Evolutionary conservation across 2,888 invertebrate genomes (phyloP).

Genomic region (Drosophila recens): DNA sequence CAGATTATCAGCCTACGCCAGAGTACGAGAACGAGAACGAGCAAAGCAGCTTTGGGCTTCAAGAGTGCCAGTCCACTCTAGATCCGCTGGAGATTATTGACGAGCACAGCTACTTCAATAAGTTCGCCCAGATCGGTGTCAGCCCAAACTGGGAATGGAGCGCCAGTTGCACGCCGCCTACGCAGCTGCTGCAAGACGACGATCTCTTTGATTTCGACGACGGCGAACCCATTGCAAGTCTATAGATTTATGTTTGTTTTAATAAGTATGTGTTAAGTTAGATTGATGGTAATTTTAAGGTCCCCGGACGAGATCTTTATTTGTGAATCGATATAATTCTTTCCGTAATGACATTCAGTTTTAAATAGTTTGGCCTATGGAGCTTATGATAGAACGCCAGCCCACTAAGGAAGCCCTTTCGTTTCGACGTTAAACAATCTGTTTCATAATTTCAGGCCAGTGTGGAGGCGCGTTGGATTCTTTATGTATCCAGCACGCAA

Average conservation of each 20-base stretch:
- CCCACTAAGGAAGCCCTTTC: constrained; percentile 46
- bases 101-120: constrained; percentile 68
- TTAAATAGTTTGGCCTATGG: constrained; percentile 40
- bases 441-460: constrained; percentile 59
- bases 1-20: constrained; percentile 69
- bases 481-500: constrained; percentile 53
- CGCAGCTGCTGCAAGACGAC: constrained; percentile 69
- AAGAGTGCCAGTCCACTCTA: constrained; percentile 15
- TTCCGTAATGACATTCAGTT: constrained; percentile 61
- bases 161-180: constrained; percentile 75
- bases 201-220: constrained; percentile 23
- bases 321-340: constrained; percentile 79
- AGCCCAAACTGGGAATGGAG: constrained; percentile 87
- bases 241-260: constrained; percentile 38
- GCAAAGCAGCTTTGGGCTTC: constrained; percentile 45
- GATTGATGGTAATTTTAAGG: constrained; percentile 37
- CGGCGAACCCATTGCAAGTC: constrained; percentile 46
- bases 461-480: constrained; percentile 59
- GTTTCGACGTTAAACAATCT: constrained; percentile 45
- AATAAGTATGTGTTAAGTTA: constrained; percentile 31
- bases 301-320: constrained; percentile 30
- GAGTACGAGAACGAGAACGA: constrained; percentile 51
- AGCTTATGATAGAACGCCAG: constrained; percentile 65
- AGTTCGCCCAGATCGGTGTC: constrained; percentile 84
- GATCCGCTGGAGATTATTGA: constrained; percentile 25